Conservation (phyloP, 2,888 invertebrate genomes). For the Operophtera brumata region DNA sequence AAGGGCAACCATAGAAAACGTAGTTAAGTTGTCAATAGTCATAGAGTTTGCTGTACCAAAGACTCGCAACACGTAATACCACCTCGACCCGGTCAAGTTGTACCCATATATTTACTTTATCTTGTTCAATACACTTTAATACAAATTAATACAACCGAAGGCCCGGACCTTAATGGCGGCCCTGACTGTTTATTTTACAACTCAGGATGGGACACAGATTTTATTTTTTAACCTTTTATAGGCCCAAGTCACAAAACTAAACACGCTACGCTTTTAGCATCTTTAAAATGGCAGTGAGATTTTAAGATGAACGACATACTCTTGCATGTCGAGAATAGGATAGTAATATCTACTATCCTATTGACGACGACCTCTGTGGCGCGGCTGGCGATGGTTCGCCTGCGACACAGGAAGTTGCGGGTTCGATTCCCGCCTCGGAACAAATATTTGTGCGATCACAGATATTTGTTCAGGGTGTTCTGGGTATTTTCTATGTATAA, state of each 20-base stretch:
- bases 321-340: too few relatives aligned
- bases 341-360: too few relatives aligned
- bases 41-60: conserved; percentile 1
- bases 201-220: conserved; percentile 69
- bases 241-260: conserved; percentile 37
- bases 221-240: conserved; percentile 62
- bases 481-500: too few relatives aligned
- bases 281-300: conserved; percentile 38
- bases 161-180: conserved; percentile 73
- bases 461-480: too few relatives aligned
- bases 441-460: too few relatives aligned
- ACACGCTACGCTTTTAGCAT: conserved; percentile 62
- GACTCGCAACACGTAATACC: conserved; percentile 49
- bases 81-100: conserved; percentile 51
- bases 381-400: too few relatives aligned
- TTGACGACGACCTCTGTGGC: too few relatives aligned
- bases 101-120: conserved; percentile 78
- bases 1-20: too few relatives aligned
- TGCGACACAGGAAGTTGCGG: too few relatives aligned
- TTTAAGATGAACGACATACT: too few relatives aligned
- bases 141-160: conserved; percentile 79
- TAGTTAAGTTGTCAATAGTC: neutral
- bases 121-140: conserved; percentile 81
- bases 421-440: too few relatives aligned
- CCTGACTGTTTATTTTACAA: conserved; percentile 78